Evolutionary conservation across 2,797 vertebrate genomes (phyloP), one percentile per base, ranked within the genome.

Genomic region (Amphiprion clarkii): DNA sequence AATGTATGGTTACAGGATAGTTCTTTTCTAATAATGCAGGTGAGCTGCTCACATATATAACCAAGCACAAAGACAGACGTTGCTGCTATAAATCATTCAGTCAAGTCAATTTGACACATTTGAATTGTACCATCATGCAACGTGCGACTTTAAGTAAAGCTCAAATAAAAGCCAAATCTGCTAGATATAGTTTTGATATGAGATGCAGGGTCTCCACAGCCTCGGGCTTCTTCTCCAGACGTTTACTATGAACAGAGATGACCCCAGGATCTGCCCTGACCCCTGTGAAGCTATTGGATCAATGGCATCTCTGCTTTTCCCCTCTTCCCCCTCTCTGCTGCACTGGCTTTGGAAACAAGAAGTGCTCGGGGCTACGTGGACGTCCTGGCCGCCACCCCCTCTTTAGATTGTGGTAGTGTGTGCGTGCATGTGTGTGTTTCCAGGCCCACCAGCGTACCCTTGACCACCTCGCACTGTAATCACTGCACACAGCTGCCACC

Each of bases 241-340:
- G 91, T 93, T 92, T 92, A 88, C 89, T 82, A 86, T 93, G 94
- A 96, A 95, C 93, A 95, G 91, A 94, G 92, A 95, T 96, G 94
- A 96, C 95, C 95, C 86, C 86, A 57, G 87, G 94, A 96, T 91
- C 91, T 83, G 74, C 63, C 78, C 80, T 88, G 93, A 93, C 90
- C 88, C 93, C 88, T 88, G 88, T 81, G 87, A 86, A 93, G 83
- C 83, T 87, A 62, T 76, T 86, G 89, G 91, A 94, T 95, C 95
- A 93, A 94, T 94, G 93, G 88, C 90, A 89, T 74, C 89, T 82
- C 81, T 81, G 67, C 83, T 19, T 14, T 17, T 14, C 69, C 71
- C 72, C 8, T 42, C 67, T 46, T 64, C 71, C 79, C 79, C 73
- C 77, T 81, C 66, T 81, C 69, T 58, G 66, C 78, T 80, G 83